These are phyloP conservation scores for Actinernus sp. DNA, from an alignment of 92 coral and sea anemone species.

Conservation along the genomic window DNA sequence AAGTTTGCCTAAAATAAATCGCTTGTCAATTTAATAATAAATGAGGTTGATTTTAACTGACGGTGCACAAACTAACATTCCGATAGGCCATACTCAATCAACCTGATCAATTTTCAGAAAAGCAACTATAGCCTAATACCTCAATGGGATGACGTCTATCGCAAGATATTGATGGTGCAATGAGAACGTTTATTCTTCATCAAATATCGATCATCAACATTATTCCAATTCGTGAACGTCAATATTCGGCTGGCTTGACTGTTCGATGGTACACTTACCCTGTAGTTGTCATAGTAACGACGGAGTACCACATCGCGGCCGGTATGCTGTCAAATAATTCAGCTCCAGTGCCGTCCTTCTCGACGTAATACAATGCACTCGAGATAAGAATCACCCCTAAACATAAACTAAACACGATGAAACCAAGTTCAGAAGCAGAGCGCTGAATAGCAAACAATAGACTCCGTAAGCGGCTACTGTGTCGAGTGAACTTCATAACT, in stretches of 20 bases:
- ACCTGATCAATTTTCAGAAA: neutral
- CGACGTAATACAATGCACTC: constrained; percentile 82
- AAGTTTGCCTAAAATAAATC: too few relatives aligned
- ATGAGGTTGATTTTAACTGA: too few relatives aligned
- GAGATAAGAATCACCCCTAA: constrained; percentile 88
- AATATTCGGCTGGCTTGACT: too few relatives aligned
- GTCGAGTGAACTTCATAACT: constrained; percentile 90
- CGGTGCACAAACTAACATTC: too few relatives aligned
- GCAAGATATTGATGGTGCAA: too few relatives aligned
- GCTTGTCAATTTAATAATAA: too few relatives aligned
- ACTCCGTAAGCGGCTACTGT: constrained; percentile 85
- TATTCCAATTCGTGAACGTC: too few relatives aligned
- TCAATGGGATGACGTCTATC: too few relatives aligned
- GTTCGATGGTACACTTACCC: constrained; percentile 97
- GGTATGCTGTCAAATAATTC: constrained; percentile 86
- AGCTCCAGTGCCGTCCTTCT: constrained; percentile 40
- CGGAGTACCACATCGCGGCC: constrained; percentile 97
- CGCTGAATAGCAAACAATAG: constrained; percentile 85
- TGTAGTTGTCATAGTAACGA: constrained; percentile 97
- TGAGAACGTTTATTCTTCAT: too few relatives aligned
- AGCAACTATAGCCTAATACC: too few relatives aligned
- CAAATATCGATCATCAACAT: too few relatives aligned
- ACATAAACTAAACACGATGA: constrained; percentile 78
- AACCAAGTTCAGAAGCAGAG: constrained; percentile 92
- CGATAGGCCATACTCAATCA: too few relatives aligned